phyloP scores from a whole-genome alignment of 2,888 invertebrate species.

The Acanthosoma haemorrhoidale region DNA sequence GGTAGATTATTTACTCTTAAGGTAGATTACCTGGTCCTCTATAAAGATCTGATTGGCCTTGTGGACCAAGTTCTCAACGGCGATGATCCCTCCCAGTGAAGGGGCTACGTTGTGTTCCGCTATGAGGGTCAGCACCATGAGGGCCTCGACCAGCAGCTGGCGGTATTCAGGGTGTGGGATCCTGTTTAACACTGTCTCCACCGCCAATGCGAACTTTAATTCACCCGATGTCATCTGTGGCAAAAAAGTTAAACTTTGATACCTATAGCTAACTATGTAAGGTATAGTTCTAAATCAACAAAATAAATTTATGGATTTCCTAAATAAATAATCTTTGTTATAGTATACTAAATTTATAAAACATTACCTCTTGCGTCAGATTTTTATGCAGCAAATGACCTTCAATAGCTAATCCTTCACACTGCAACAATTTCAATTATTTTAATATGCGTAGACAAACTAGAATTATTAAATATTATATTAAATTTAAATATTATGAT shows the following conservation, averaged over 20 bases:
- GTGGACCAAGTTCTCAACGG: slow-evolving; percentile 87
- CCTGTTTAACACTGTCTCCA: slow-evolving; percentile 92
- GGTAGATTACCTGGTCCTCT: slow-evolving; percentile 82
- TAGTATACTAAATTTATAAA: not conserved
- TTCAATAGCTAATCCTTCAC: slow-evolving; percentile 89
- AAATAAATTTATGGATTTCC: not conserved
- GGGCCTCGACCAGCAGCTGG: slow-evolving; percentile 91
- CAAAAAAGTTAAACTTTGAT: too few relatives aligned
- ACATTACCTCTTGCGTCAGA: slow-evolving; percentile 76
- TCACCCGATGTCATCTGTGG: slow-evolving; percentile 92
- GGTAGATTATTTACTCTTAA: too few relatives aligned
- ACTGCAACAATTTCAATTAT: slow-evolving; percentile 53
- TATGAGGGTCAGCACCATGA: slow-evolving; percentile 91
- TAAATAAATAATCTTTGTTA: too few relatives aligned
- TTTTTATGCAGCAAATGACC: slow-evolving; percentile 84
- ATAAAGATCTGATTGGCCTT: slow-evolving; percentile 92
- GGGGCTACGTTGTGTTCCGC: slow-evolving; percentile 78
- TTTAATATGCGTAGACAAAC: too few relatives aligned
- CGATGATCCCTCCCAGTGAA: slow-evolving; percentile 71
- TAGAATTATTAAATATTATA: not conserved
- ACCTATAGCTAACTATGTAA: too few relatives aligned
- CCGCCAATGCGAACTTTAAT: slow-evolving; percentile 94
- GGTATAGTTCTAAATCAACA: too few relatives aligned
- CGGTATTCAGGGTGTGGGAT: slow-evolving; percentile 98
- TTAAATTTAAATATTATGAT: too few relatives aligned